A percentile compares a stretch with the other conserved stretches of the same genome.
Evolutionary conservation across 1,140 invertebrate genomes (phyloP).

Genomic region (Drosophila mayri): DNA sequence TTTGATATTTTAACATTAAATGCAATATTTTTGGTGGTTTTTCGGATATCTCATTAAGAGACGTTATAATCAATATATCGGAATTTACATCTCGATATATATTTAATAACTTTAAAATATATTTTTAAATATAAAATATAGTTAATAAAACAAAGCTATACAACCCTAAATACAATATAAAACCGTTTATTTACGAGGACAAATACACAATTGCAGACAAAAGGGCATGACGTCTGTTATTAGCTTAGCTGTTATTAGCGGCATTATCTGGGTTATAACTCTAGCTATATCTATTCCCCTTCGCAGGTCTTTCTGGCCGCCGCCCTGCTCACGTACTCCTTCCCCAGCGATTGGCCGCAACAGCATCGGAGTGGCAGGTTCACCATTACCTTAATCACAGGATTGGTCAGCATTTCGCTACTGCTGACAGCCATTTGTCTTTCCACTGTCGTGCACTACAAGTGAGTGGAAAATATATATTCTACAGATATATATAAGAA

Average conservation of each 20-base stretch:
- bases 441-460: constrained; percentile 75
- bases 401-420: constrained; percentile 62
- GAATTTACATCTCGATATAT: too few relatives aligned
- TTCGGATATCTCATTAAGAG: too few relatives aligned
- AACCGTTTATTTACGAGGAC: background rate
- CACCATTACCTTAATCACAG: constrained; percentile 52
- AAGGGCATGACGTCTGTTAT: constrained; percentile 16
- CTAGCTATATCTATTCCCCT: background rate
- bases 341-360: constrained; percentile 69
- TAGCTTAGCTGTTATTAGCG: constrained; percentile 54
- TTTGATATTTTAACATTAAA: background rate
- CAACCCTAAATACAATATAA: background rate
- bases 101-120: background rate
- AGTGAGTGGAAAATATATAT: constrained; percentile 44
- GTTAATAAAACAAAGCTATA: too few relatives aligned
- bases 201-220: background rate
- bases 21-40: background rate
- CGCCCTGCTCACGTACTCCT: constrained; percentile 72
- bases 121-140: too few relatives aligned
- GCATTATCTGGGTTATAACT: constrained; percentile 31
- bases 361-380: constrained; percentile 60
- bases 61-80: too few relatives aligned
- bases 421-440: constrained; percentile 71
- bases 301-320: constrained; percentile 35
- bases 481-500: background rate